Conservation (phyloP, 2,113 vertebrate genomes). For the Noctilio leporinus region DNA sequence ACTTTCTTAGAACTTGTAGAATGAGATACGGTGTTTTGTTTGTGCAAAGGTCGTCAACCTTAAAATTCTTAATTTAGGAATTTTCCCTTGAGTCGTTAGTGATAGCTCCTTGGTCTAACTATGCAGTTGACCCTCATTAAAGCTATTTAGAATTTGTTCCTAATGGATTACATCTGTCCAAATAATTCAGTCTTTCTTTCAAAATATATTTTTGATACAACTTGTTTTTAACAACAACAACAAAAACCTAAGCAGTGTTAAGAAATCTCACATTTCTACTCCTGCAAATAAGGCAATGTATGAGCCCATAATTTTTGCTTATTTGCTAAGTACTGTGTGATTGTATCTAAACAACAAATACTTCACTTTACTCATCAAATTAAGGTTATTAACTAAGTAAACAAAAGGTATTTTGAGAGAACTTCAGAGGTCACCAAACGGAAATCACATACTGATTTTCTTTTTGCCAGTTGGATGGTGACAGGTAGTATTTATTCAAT, state of each 20-base stretch:
- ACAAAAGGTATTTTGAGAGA: background rate
- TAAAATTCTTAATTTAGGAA: constrained; percentile 12
- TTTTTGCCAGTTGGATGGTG: background rate
- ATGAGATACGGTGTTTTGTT: background rate
- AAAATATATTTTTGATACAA: constrained; percentile 26
- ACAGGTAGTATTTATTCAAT: background rate
- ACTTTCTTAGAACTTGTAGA: constrained; percentile 7
- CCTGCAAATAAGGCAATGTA: background rate
- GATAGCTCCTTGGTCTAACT: background rate
- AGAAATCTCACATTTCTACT: background rate
- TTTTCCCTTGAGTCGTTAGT: background rate
- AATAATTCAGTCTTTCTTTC: constrained; percentile 13
- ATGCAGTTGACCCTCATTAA: background rate
- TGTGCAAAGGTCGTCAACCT: background rate
- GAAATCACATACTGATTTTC: background rate
- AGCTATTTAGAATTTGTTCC: constrained; percentile 4
- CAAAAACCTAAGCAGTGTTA: background rate
- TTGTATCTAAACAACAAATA: constrained; percentile 16
- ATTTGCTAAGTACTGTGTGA: background rate
- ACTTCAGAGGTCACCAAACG: background rate
- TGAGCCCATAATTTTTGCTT: background rate
- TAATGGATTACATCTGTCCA: background rate
- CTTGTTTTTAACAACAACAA: background rate
- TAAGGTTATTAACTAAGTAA: background rate
- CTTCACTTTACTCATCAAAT: background rate